A percentile compares a stretch with the other conserved stretches of the same genome.
phyloP scores from a whole-genome alignment of 2,888 invertebrate species.

The Cyrtodaria siliqua region DNA sequence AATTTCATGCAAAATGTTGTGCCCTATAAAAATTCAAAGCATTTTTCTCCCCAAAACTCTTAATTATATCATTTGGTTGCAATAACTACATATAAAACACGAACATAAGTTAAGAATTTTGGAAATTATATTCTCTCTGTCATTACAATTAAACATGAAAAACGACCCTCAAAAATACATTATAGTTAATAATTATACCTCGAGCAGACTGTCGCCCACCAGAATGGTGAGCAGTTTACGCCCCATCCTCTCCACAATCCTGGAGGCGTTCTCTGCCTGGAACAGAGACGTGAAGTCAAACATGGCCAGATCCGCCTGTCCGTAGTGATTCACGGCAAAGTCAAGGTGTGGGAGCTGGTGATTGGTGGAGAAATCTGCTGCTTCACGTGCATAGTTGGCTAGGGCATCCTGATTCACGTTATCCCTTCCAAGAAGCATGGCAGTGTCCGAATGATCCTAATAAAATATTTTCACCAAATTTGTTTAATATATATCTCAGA shows the following conservation, averaged over 20 bases:
- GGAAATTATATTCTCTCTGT: too few relatives aligned
- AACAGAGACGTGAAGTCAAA: constrained; percentile 99
- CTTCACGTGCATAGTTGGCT: constrained; percentile 96
- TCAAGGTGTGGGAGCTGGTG: constrained; percentile 88
- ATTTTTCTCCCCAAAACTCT: too few relatives aligned
- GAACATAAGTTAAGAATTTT: too few relatives aligned
- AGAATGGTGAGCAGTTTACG: constrained; percentile 94
- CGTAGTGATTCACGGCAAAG: constrained; percentile 99
- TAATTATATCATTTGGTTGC: too few relatives aligned
- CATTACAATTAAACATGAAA: too few relatives aligned
- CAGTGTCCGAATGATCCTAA: constrained; percentile 97
- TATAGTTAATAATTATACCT: too few relatives aligned
- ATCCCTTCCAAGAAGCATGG: constrained; percentile 93
- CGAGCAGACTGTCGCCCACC: constrained; percentile 98
- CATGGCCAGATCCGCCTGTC: constrained; percentile 98
- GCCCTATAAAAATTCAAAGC: too few relatives aligned
- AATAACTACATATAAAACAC: too few relatives aligned
- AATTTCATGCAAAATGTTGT: too few relatives aligned
- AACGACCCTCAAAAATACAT: too few relatives aligned
- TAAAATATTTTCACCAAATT: too few relatives aligned
- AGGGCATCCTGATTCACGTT: constrained; percentile 97
- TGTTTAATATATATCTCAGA: too few relatives aligned
- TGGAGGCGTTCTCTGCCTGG: constrained; percentile 97
- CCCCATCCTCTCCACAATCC: constrained; percentile 92
- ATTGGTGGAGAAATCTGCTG: constrained; percentile 91